phyloP scores from a whole-genome alignment of 2,797 vertebrate genomes.

The Threskiornis aethiopicus region DNA sequence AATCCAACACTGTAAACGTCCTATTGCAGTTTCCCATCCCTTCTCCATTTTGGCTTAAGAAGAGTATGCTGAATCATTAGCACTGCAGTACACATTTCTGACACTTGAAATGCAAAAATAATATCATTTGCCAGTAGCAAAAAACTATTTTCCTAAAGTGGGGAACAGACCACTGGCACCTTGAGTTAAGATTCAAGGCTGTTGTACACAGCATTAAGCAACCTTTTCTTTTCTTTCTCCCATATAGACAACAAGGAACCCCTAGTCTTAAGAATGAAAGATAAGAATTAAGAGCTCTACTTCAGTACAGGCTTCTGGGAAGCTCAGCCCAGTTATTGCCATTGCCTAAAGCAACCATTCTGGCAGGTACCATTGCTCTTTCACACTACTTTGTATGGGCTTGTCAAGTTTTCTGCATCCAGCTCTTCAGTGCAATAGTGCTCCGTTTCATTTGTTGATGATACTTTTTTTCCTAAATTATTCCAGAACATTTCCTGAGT shows the following conservation, averaged over 20 bases:
- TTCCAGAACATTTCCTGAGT: neutral
- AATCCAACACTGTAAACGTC: neutral
- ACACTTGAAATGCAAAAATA: neutral
- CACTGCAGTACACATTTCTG: neutral
- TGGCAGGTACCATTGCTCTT: neutral
- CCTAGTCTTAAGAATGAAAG: neutral
- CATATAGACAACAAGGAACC: neutral
- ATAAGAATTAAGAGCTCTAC: neutral
- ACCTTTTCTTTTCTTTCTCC: neutral
- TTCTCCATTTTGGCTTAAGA: neutral
- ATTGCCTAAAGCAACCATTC: neutral
- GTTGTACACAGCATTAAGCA: rapidly evolving
- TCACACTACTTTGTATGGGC: neutral
- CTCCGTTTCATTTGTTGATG: neutral
- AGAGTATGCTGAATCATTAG: neutral
- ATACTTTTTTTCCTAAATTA: neutral
- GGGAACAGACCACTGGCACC: neutral
- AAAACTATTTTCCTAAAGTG: neutral
- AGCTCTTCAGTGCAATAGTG: neutral
- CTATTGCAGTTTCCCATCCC: neutral
- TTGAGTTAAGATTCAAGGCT: neutral
- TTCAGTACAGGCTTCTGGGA: neutral
- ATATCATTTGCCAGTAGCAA: neutral
- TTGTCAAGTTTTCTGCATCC: neutral
- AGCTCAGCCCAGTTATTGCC: neutral